These are phyloP conservation scores for Betta splendens DNA, from an alignment of 2,797 vertebrate genomes.

Conservation along the genomic window DNA sequence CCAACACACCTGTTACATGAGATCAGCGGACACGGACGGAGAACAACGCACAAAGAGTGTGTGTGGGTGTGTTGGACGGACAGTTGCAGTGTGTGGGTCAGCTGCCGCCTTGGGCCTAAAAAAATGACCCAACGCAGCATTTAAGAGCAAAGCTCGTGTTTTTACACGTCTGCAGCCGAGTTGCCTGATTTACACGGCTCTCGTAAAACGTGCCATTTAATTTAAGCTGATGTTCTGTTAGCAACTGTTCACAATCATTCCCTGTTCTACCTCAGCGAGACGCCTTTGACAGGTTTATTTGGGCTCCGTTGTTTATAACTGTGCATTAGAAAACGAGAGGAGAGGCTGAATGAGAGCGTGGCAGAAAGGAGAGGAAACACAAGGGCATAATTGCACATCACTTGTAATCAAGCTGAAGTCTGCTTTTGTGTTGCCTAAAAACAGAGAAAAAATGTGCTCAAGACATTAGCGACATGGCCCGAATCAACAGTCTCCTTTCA, in stretches of 20 bases:
- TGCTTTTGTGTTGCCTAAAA: conserved; percentile 51
- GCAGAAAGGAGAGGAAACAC: conserved; percentile 43
- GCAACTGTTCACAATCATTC: conserved; percentile 64
- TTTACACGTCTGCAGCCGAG: conserved; percentile 49
- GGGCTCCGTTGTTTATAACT: conserved; percentile 37
- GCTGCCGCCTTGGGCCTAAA: conserved; percentile 71
- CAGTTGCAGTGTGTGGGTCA: conserved; percentile 58
- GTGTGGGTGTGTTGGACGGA: conserved; percentile 21
- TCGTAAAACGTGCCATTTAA: conserved; percentile 71
- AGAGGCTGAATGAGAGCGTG: conserved; percentile 13
- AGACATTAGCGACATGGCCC: conserved; percentile 60
- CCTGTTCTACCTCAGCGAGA: conserved; percentile 59
- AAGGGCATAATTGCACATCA: conserved; percentile 52
- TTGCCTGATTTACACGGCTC: conserved; percentile 63
- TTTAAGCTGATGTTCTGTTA: conserved; percentile 67
- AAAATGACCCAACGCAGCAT: conserved; percentile 49
- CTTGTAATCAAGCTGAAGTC: conserved; percentile 61
- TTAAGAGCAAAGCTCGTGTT: conserved; percentile 55
- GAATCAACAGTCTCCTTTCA: conserved; percentile 44
- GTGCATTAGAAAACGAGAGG: conserved; percentile 32
- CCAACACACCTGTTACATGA: conserved; percentile 70
- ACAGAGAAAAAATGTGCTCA: conserved; percentile 39
- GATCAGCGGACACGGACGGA: conserved; percentile 41
- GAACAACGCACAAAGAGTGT: conserved; percentile 33
- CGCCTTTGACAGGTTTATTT: conserved; percentile 47